These are phyloP conservation scores for Hofmannophila pseudospretella DNA, from an alignment of 2,888 invertebrate genomes.

Conservation along the genomic window DNA sequence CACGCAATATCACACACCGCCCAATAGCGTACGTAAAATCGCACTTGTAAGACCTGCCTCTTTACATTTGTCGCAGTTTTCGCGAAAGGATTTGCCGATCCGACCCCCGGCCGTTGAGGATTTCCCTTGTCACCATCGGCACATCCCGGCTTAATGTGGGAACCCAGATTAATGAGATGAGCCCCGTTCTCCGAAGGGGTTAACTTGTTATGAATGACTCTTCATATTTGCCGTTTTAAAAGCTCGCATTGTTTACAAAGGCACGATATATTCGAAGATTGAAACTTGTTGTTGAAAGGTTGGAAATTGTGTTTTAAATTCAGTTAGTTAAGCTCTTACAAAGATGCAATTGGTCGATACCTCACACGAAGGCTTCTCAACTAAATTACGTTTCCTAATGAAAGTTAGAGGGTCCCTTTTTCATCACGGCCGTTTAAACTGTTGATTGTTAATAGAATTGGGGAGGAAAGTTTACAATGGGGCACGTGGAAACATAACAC, in stretches of 20 bases:
- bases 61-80: conserved; percentile 58
- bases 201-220: conserved; percentile 35
- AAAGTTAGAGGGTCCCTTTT: conserved; percentile 31
- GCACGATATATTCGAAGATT: too few species aligned
- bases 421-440: conserved; percentile 44
- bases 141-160: conserved; percentile 66
- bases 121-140: conserved; percentile 67
- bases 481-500: conserved; percentile 56
- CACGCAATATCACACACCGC: too few species aligned
- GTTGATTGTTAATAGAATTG: conserved; percentile 54
- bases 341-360: conserved; percentile 1
- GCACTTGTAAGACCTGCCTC: conserved; percentile 19
- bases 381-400: conserved; percentile 20
- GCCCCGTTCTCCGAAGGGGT: conserved; percentile 33
- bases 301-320: too few species aligned
- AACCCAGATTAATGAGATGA: conserved; percentile 71
- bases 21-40: neutral
- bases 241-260: neutral
- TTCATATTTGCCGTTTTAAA: neutral
- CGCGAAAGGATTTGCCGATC: conserved; percentile 60
- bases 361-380: conserved; percentile 11
- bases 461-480: conserved; percentile 59
- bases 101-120: conserved; percentile 53
- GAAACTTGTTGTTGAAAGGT: too few species aligned
- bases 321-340: neutral